Percentiles rank a stretch among this genome's conserved stretches.
These are phyloP conservation scores for Zingel zingel DNA, from an alignment of 2,113 vertebrate genomes.

Conservation along the genomic window DNA sequence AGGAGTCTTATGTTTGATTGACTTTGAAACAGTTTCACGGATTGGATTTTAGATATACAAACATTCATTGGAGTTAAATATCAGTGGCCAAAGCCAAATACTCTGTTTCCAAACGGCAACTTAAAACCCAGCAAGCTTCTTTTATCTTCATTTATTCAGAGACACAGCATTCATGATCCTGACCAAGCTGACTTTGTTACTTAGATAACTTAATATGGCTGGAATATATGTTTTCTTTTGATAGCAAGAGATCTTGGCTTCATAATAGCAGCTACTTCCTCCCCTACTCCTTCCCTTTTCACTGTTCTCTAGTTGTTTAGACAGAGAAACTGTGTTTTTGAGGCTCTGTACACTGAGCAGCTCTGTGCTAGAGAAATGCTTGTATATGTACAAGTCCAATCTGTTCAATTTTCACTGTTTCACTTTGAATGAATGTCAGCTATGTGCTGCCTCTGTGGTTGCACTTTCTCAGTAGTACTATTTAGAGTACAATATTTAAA, in stretches of 20 bases:
- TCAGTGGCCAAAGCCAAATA: neutral
- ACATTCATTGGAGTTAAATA: neutral
- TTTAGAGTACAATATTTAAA: conserved; percentile 72
- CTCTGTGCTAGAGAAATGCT: neutral
- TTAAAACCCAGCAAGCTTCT: neutral
- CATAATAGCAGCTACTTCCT: conserved; percentile 3
- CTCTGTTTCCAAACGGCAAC: neutral
- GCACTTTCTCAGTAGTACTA: conserved; percentile 71
- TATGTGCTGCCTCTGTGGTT: conserved; percentile 39
- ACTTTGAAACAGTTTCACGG: neutral
- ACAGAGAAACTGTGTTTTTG: neutral
- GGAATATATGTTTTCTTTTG: neutral
- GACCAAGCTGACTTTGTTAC: no score
- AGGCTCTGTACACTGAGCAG: neutral
- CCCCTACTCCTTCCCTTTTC: neutral
- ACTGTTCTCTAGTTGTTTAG: neutral
- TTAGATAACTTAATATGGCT: neutral
- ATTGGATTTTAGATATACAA: neutral
- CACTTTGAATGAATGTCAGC: conserved; percentile 54
- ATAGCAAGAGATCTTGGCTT: neutral
- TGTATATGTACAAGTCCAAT: conserved; percentile 9
- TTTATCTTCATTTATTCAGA: neutral
- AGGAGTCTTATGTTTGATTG: conserved; percentile 94
- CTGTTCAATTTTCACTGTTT: conserved; percentile 27
- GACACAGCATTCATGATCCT: neutral